Evolutionary conservation across 2,888 invertebrate genomes (phyloP).

Genomic region (Chrysolina americana): DNA sequence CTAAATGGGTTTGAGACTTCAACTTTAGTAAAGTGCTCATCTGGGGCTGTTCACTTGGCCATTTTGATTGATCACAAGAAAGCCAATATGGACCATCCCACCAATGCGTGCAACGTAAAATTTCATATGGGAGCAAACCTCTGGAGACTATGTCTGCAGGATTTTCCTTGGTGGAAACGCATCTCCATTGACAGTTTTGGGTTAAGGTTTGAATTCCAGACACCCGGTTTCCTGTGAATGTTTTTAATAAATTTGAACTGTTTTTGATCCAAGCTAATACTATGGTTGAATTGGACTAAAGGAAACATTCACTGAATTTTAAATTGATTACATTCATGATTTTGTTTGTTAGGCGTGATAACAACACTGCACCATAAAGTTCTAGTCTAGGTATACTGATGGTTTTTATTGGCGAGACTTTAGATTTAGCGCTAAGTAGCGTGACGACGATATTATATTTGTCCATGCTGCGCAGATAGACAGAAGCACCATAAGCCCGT

Average conservation of each 20-base stretch:
- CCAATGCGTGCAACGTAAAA: constrained; percentile 33
- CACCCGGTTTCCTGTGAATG: constrained; percentile 45
- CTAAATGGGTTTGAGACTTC: not conserved
- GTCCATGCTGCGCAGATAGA: constrained; percentile 25
- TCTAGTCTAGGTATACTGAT: constrained; percentile 33
- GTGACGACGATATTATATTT: constrained; percentile 1
- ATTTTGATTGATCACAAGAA: constrained; percentile 3
- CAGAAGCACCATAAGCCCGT: constrained; percentile 27
- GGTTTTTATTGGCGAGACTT: constrained; percentile 31
- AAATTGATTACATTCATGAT: not conserved
- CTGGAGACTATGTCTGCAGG: constrained; percentile 46
- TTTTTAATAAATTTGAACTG: constrained; percentile 46
- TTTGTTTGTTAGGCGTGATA: constrained; percentile 23
- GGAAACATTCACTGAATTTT: not conserved
- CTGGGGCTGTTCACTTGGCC: constrained; percentile 20
- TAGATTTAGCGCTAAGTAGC: constrained; percentile 25
- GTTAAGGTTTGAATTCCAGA: constrained; percentile 45
- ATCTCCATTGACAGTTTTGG: constrained; percentile 36
- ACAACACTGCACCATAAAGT: constrained; percentile 26
- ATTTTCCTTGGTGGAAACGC: constrained; percentile 45
- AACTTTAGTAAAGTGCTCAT: constrained; percentile 16
- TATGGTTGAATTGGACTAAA: constrained; percentile 4
- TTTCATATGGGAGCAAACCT: constrained; percentile 22
- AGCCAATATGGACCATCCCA: constrained; percentile 43
- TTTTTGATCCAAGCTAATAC: constrained; percentile 34